These are phyloP conservation scores for Leucophenga maculata DNA, from an alignment of 2,888 invertebrate species.

Conservation along the genomic window DNA sequence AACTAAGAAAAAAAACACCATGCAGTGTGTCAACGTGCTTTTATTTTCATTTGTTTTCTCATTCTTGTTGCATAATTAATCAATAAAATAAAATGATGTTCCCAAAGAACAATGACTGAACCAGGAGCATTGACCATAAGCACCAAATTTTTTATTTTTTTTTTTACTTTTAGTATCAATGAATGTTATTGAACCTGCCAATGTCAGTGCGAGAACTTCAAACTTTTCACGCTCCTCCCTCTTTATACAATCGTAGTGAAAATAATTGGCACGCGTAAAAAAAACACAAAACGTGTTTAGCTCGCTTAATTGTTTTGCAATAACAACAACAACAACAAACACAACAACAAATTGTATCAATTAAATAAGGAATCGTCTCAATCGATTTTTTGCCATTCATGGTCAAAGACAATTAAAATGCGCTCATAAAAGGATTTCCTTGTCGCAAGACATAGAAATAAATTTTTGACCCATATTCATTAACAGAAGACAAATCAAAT, in stretches of 20 bases:
- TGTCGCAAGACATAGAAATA: not conserved
- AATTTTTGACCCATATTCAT: not conserved
- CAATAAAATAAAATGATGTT: too few species aligned
- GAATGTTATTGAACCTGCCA: too few species aligned
- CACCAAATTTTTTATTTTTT: too few species aligned
- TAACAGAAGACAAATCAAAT: not conserved
- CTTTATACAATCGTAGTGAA: not conserved
- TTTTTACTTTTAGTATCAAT: too few species aligned
- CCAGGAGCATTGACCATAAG: too few species aligned
- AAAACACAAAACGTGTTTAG: not conserved
- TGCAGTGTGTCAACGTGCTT: too few species aligned
- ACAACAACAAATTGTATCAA: constrained; percentile 27
- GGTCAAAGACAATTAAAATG: constrained; percentile 25
- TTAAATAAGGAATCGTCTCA: constrained; percentile 19
- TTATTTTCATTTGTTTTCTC: too few species aligned
- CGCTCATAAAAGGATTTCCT: constrained; percentile 26
- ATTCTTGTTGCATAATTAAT: too few species aligned
- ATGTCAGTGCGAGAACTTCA: too few species aligned
- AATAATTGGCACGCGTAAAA: not conserved
- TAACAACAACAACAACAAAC: not conserved
- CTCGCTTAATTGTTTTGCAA: constrained; percentile 3
- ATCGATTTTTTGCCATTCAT: not conserved
- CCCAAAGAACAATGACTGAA: too few species aligned
- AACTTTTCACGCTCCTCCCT: too few species aligned
- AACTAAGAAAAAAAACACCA: too few species aligned